Evolutionary conservation across 2,113 vertebrate genomes (phyloP).

Genomic region (Aythya baeri): DNA sequence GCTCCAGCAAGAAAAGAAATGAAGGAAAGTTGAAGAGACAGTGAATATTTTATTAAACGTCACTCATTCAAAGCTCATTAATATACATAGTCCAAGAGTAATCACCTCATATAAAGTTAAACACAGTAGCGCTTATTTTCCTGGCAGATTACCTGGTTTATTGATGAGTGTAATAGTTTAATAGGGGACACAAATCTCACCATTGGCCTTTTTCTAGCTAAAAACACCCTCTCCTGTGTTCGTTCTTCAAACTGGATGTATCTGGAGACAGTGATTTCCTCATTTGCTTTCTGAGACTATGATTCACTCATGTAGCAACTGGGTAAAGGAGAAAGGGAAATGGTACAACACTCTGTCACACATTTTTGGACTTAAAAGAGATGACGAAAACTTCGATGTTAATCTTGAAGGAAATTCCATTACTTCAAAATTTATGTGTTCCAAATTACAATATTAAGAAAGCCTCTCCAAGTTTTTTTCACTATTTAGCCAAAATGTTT

Average conservation of each 20-base stretch:
- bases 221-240: background rate
- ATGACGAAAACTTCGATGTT: background rate
- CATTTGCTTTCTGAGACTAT: background rate
- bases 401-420: background rate
- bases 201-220: background rate
- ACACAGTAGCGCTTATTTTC: constrained; percentile 35
- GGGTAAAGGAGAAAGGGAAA: background rate
- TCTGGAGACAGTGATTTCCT: background rate
- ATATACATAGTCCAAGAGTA: constrained; percentile 59
- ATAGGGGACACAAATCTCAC: background rate
- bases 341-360: background rate
- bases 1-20: constrained; percentile 65
- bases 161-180: background rate
- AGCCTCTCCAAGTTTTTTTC: background rate
- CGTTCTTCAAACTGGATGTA: background rate
- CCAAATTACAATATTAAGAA: background rate
- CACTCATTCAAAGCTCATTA: constrained; percentile 74
- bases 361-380: background rate
- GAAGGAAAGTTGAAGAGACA: constrained; percentile 67
- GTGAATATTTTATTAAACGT: constrained; percentile 74
- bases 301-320: background rate
- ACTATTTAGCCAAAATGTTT: background rate
- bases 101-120: constrained; percentile 42
- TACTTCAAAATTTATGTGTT: background rate
- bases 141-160: background rate